These are phyloP conservation scores for Trachymyrmex cornetzi DNA, from an alignment of 1,140 invertebrate genomes.

Conservation along the genomic window DNA sequence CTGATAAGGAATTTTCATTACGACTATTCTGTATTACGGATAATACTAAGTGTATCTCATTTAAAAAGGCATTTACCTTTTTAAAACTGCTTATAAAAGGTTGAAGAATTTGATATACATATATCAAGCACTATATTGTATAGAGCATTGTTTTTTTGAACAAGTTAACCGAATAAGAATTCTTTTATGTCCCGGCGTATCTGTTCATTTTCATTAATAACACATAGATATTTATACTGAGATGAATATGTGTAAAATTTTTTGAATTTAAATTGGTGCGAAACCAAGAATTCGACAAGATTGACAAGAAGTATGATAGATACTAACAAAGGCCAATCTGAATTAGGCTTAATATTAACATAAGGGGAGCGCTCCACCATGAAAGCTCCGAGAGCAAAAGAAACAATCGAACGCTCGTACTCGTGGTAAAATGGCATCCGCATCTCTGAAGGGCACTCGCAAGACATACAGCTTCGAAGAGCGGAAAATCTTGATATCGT, in stretches of 20 bases:
- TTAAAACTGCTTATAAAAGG: too few relatives aligned
- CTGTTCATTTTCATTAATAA: too few relatives aligned
- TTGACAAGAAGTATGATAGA: background rate
- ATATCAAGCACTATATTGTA: too few relatives aligned
- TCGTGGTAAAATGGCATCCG: slow-evolving; percentile 75
- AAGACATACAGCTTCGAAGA: slow-evolving; percentile 81
- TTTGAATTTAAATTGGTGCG: background rate
- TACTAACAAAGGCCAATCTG: slow-evolving; percentile 10
- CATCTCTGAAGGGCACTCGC: slow-evolving; percentile 74
- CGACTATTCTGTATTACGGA: too few relatives aligned
- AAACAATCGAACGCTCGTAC: slow-evolving; percentile 53
- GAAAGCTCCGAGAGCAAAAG: background rate
- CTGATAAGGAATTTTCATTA: too few relatives aligned
- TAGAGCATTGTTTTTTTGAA: too few relatives aligned
- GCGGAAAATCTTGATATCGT: slow-evolving; percentile 74
- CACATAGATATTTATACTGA: too few relatives aligned
- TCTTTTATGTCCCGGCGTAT: too few relatives aligned
- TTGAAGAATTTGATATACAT: too few relatives aligned
- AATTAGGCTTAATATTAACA: slow-evolving; percentile 39
- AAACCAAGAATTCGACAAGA: background rate
- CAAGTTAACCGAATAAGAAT: too few relatives aligned
- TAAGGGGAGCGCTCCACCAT: background rate
- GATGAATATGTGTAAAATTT: background rate
- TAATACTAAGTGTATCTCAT: too few relatives aligned
- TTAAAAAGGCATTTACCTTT: too few relatives aligned